Evolutionary conservation across 2,113 vertebrate species (phyloP).

Genomic region (Tachysurus fulvidraco): DNA sequence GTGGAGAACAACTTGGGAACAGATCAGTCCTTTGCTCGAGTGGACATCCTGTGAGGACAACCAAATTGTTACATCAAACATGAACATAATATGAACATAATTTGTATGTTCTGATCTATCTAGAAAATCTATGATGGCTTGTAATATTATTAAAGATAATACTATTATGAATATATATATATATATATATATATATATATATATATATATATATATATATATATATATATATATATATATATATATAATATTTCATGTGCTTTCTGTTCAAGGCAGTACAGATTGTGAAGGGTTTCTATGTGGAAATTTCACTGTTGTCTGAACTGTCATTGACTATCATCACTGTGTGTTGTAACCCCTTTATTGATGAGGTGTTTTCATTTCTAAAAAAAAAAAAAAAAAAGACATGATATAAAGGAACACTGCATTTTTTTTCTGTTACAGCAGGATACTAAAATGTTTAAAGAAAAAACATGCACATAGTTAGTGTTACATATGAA

Average conservation of each 20-base stretch:
- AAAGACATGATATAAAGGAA: background rate
- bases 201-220: too few relatives aligned
- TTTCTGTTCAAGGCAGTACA: background rate
- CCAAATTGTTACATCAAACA: background rate
- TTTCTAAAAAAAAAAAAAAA: background rate
- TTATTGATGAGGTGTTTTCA: background rate
- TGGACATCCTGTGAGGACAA: background rate
- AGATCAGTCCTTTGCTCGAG: constrained; percentile 2
- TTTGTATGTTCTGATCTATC: background rate
- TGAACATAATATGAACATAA: too few relatives aligned
- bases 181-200: too few relatives aligned
- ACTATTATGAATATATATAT: background rate
- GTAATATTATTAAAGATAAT: background rate
- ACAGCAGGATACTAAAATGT: background rate
- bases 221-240: too few relatives aligned
- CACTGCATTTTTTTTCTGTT: background rate
- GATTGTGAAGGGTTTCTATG: background rate
- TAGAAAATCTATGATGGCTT: background rate
- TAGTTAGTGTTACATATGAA: background rate
- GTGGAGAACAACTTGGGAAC: background rate
- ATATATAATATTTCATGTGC: too few relatives aligned
- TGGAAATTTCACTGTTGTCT: background rate
- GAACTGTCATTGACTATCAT: background rate
- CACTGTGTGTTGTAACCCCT: background rate
- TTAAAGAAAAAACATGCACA: too few relatives aligned